Percentiles rank a stretch among this genome's conserved stretches.
Conservation (phyloP, 2,888 invertebrate genomes). For the Eretmocerus hayati region DNA sequence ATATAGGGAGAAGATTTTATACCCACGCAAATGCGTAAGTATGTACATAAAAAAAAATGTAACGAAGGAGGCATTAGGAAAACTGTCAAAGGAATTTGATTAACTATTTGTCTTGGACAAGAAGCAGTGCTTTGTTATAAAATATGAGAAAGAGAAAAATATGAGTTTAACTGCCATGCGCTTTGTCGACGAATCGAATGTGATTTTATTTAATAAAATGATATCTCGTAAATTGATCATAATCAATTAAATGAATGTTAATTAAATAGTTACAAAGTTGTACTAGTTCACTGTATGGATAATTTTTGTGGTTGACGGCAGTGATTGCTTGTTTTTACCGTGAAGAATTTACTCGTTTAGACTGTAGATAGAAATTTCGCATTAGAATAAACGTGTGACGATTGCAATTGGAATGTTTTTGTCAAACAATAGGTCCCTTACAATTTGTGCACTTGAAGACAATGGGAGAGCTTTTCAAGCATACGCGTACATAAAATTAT, state of each 20-base stretch:
- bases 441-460: no score
- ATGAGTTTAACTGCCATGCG: conserved; percentile 8
- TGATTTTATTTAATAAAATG: conserved; percentile 11
- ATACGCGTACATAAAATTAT: no score
- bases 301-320: conserved; percentile 5
- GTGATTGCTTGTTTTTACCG: background rate
- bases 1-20: conserved; percentile 15
- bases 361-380: no score
- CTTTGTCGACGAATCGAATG: conserved; percentile 14
- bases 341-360: no score
- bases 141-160: background rate
- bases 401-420: no score
- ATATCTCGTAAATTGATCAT: background rate
- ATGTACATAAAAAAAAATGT: conserved; percentile 12
- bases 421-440: no score
- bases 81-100: background rate
- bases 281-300: conserved; percentile 4
- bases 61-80: background rate
- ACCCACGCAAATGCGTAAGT: conserved; percentile 9
- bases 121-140: background rate
- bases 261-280: conserved; percentile 3
- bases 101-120: no score
- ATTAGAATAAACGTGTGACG: no score
- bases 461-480: no score
- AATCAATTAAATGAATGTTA: background rate